Percentiles rank a stretch among this genome's conserved stretches.
Evolutionary conservation across 2,797 vertebrate species (phyloP).

Genomic region (Hemitrygon akajei): DNA sequence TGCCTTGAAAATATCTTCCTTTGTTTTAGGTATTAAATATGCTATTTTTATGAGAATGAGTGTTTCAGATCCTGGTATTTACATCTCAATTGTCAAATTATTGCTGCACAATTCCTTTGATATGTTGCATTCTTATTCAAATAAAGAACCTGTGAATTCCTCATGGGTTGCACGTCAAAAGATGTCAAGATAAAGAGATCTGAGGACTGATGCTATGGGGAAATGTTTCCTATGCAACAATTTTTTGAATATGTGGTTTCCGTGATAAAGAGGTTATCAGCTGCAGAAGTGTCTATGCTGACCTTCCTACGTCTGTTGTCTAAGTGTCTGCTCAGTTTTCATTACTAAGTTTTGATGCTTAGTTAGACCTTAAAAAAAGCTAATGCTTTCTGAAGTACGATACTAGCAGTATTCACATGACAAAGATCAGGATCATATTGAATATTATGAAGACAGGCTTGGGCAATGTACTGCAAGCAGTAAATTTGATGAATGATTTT

Average conservation of each 20-base stretch:
- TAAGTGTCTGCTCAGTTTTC: slow-evolving; percentile 56
- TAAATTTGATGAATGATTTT: slow-evolving; percentile 30
- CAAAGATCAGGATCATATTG: slow-evolving; percentile 48
- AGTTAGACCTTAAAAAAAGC: slow-evolving; percentile 58
- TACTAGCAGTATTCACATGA: slow-evolving; percentile 52
- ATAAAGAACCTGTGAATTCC: slow-evolving; percentile 53
- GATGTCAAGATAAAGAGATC: slow-evolving; percentile 44
- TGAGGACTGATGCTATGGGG: slow-evolving; percentile 46
- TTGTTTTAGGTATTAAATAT: slow-evolving; percentile 57
- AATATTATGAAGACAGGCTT: slow-evolving; percentile 34
- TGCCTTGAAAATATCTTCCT: slow-evolving; percentile 52
- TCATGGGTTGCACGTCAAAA: slow-evolving; percentile 32
- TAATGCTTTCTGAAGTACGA: slow-evolving; percentile 59
- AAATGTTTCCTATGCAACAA: slow-evolving; percentile 44
- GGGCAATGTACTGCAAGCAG: slow-evolving; percentile 15
- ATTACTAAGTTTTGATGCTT: slow-evolving; percentile 54
- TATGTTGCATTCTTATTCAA: slow-evolving; percentile 54
- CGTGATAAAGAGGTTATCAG: slow-evolving; percentile 50
- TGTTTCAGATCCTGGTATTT: slow-evolving; percentile 52
- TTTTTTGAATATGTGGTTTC: slow-evolving; percentile 53
- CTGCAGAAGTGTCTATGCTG: slow-evolving; percentile 46
- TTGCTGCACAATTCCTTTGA: slow-evolving; percentile 48
- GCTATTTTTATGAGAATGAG: slow-evolving; percentile 49
- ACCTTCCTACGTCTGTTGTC: slow-evolving; percentile 48
- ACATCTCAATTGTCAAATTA: slow-evolving; percentile 58